These are phyloP conservation scores for Panthera uncia DNA, from an alignment of 2,113 vertebrate species.

Conservation along the genomic window DNA sequence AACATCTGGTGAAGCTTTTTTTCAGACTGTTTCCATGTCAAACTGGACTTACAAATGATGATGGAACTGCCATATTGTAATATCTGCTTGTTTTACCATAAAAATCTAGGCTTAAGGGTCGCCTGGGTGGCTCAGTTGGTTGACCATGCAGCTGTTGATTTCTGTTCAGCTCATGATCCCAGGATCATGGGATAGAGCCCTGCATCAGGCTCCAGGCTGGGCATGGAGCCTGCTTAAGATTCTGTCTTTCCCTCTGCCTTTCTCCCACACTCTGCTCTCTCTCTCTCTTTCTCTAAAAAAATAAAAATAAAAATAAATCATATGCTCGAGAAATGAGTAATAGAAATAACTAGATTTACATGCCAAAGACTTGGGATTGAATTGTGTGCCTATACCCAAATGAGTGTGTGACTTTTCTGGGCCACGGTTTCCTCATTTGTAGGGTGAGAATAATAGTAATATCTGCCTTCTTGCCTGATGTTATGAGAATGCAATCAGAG, in stretches of 20 bases:
- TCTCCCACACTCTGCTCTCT: no score
- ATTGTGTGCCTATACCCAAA: background rate
- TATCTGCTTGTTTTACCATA: background rate
- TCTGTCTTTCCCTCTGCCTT: no score
- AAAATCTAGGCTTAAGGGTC: background rate
- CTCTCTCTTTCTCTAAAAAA: no score
- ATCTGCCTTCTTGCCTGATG: background rate
- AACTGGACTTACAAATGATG: background rate
- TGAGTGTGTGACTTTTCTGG: background rate
- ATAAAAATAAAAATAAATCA: background rate
- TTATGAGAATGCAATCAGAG: slow-evolving; percentile 13
- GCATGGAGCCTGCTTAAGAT: no score
- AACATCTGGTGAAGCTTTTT: background rate
- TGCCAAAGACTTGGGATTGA: background rate
- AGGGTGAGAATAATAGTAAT: background rate
- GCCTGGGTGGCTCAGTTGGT: no score
- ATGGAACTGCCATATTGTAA: background rate
- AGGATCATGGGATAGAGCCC: no score
- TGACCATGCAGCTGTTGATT: no score
- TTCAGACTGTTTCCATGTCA: background rate
- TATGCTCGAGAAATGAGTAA: background rate
- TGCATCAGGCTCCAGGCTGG: no score
- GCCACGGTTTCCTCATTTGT: background rate
- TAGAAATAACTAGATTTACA: background rate
- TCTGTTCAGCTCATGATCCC: no score